Conservation (phyloP, 92 coral and sea anemone species). For the Palythoa heliodiscus region DNA sequence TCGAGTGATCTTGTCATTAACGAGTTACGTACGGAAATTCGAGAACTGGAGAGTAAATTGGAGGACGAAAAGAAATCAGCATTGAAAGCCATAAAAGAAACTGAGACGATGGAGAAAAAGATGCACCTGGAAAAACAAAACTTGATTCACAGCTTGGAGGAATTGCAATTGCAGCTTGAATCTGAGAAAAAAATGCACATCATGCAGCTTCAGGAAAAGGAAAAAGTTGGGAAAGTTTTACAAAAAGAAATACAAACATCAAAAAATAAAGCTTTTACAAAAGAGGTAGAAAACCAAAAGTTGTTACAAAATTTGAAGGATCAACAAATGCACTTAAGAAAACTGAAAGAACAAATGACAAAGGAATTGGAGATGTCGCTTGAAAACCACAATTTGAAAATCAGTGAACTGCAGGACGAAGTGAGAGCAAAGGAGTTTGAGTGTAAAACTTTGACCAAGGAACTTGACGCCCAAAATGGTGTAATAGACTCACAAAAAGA, state of each 20-base stretch:
- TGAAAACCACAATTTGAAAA: conserved; percentile 51
- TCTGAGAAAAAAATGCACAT: conserved; percentile 33
- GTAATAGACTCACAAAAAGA: conserved; percentile 18
- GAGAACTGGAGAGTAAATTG: conserved; percentile 46
- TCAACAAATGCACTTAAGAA: not conserved
- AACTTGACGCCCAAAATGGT: conserved; percentile 32
- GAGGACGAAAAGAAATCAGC: conserved; percentile 54
- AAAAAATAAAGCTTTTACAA: not conserved
- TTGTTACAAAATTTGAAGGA: not conserved
- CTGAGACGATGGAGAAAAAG: conserved; percentile 45
- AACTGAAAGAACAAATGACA: conserved; percentile 44
- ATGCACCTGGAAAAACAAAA: conserved; percentile 55
- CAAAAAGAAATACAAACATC: not conserved
- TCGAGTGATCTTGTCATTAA: conserved; percentile 49
- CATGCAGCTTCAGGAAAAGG: not conserved
- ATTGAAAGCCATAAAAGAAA: conserved; percentile 35
- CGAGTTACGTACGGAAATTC: conserved; percentile 56
- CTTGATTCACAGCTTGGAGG: conserved; percentile 61
- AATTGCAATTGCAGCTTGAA: conserved; percentile 42
- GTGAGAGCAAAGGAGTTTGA: conserved; percentile 34
- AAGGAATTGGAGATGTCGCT: conserved; percentile 52
- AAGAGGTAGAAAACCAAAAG: not conserved
- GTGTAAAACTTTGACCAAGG: conserved; percentile 36
- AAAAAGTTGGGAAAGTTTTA: conserved; percentile 29
- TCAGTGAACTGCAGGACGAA: conserved; percentile 55